phyloP scores from a whole-genome alignment of 1,140 invertebrate species.

The Geopemphigus sp. region DNA sequence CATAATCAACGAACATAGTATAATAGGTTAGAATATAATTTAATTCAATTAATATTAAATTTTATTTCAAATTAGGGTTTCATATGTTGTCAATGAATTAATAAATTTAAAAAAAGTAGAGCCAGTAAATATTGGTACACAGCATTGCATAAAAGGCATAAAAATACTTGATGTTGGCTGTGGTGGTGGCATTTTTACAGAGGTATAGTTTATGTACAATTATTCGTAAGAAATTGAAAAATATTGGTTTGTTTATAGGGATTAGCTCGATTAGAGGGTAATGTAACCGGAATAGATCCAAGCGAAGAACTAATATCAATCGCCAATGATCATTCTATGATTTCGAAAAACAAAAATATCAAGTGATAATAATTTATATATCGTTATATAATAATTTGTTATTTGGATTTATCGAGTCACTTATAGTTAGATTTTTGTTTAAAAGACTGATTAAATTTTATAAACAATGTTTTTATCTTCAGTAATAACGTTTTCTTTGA shows the following conservation, averaged over 20 bases:
- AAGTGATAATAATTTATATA: not conserved
- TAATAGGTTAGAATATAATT: not conserved
- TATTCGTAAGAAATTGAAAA: not conserved
- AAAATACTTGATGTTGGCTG: constrained; percentile 84
- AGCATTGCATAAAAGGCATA: constrained; percentile 64
- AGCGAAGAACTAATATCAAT: constrained; percentile 66
- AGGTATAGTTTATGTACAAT: constrained; percentile 58
- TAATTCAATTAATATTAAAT: not conserved
- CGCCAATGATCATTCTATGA: constrained; percentile 64
- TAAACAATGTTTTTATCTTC: no score
- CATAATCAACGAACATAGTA: no score
- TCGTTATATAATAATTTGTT: not conserved
- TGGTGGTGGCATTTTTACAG: constrained; percentile 79
- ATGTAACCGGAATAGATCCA: constrained; percentile 81
- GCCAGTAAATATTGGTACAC: constrained; percentile 54
- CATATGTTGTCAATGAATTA: constrained; percentile 36
- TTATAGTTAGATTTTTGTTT: no score
- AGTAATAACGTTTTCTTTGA: no score
- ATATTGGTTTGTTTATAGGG: constrained; percentile 56
- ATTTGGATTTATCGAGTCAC: no score
- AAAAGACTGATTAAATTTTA: no score
- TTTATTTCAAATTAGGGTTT: constrained; percentile 31
- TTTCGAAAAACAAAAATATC: constrained; percentile 51
- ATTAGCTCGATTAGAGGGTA: constrained; percentile 72
- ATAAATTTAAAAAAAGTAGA: constrained; percentile 42